A percentile compares a stretch with the other conserved stretches of the same genome.
Evolutionary conservation across 2,113 vertebrate species (phyloP).

Genomic region (Dendrocopos noguchii): DNA sequence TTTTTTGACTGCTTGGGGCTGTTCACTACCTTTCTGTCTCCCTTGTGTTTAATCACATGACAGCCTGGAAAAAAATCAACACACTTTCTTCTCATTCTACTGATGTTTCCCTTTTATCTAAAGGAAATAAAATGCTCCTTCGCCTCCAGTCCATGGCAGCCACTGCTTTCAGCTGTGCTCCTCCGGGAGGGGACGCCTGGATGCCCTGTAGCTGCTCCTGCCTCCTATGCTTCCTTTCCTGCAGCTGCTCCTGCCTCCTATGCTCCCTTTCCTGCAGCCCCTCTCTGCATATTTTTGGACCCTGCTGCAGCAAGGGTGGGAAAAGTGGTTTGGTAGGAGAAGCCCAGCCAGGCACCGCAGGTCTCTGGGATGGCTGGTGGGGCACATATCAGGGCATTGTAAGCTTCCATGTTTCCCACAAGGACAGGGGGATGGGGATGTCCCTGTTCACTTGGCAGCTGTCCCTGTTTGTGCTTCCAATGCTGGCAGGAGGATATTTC

Average conservation of each 20-base stretch:
- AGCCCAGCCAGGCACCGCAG: not conserved
- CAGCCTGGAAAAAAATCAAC: not conserved
- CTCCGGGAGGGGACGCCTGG: not conserved
- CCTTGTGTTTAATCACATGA: constrained; percentile 25
- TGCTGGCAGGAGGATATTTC: not conserved
- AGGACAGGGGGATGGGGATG: not conserved
- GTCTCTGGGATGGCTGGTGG: not conserved
- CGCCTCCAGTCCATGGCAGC: not conserved
- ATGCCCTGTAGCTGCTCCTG: not conserved
- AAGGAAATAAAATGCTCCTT: not conserved
- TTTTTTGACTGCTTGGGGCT: constrained; percentile 29
- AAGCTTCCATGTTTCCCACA: not conserved
- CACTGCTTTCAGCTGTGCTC: rapidly evolving
- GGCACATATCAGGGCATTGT: rapidly evolving
- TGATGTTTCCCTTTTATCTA: constrained; percentile 39
- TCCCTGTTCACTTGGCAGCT: not conserved
- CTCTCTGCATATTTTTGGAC: not conserved
- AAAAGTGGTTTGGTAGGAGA: not conserved
- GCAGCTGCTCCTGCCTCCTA: not conserved
- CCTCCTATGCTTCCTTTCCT: rapidly evolving
- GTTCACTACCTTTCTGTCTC: not conserved
- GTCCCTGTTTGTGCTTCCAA: not conserved
- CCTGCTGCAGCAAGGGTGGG: not conserved
- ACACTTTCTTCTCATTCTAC: not conserved
- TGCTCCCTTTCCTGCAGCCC: rapidly evolving